Evolutionary conservation across 2,888 invertebrate species (phyloP).

Genomic region (Thymelicus acteon): DNA sequence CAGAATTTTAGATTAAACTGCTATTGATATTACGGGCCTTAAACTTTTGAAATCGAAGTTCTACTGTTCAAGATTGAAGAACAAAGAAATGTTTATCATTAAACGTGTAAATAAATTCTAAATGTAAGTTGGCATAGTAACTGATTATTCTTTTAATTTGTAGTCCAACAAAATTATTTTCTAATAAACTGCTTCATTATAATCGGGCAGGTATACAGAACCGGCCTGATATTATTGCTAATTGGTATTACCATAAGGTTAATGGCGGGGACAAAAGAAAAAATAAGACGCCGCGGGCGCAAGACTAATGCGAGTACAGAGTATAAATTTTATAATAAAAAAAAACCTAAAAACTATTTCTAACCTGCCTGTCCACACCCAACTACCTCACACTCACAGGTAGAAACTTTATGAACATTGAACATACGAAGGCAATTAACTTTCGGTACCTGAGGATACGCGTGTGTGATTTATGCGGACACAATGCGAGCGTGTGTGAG

Average conservation of each 20-base stretch:
- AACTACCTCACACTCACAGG: conserved; percentile 58
- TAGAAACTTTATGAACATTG: conserved; percentile 75
- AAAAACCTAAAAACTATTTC: conserved; percentile 26
- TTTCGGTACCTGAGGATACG: conserved; percentile 74
- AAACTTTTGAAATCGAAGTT: too few relatives aligned
- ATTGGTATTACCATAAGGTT: conserved; percentile 33
- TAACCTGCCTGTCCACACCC: conserved; percentile 47
- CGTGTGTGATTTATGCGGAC: conserved; percentile 53
- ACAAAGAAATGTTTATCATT: too few relatives aligned
- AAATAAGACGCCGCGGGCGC: conserved; percentile 25
- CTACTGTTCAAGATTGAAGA: too few relatives aligned
- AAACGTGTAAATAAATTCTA: too few relatives aligned
- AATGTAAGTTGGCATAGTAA: too few relatives aligned
- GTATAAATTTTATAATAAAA: conserved; percentile 38
- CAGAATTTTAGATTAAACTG: too few relatives aligned
- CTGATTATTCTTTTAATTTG: too few relatives aligned
- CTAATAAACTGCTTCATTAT: not conserved
- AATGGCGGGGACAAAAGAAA: conserved; percentile 30
- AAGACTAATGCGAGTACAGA: conserved; percentile 35
- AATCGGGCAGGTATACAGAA: conserved; percentile 3
- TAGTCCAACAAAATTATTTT: too few relatives aligned
- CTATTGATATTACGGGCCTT: too few relatives aligned
- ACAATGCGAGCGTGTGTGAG: conserved; percentile 41
- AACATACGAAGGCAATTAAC: conserved; percentile 83
- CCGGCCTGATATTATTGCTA: conserved; percentile 24